phyloP scores from a whole-genome alignment of 2,113 vertebrate species.

The Ctenodactylus gundi region DNA sequence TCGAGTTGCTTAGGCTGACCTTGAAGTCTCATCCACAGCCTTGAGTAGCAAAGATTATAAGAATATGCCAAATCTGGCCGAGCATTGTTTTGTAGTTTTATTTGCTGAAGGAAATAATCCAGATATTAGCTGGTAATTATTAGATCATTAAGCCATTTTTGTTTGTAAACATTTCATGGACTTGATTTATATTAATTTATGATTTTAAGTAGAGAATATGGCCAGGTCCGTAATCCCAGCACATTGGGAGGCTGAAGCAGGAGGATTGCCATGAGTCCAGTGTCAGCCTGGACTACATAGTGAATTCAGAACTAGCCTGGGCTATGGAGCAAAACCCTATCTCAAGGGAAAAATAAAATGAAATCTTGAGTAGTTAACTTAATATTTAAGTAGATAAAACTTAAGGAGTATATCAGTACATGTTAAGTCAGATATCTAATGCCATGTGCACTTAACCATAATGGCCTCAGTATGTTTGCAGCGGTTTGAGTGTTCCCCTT shows the following conservation, averaged over 20 bases:
- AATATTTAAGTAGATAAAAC: neutral
- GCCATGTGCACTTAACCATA: neutral
- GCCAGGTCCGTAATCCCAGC: too few relatives aligned
- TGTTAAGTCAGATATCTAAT: neutral
- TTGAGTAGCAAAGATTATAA: too few relatives aligned
- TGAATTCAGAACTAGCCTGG: too few relatives aligned
- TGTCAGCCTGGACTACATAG: too few relatives aligned
- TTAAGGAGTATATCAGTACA: neutral
- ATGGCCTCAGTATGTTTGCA: neutral
- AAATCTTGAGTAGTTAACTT: neutral
- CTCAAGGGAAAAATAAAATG: too few relatives aligned
- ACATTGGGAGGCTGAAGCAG: too few relatives aligned
- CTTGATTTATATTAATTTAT: neutral
- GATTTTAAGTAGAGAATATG: slow-evolving; percentile 1
- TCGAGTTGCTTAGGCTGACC: neutral
- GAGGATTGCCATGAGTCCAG: too few relatives aligned
- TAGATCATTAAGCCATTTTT: neutral
- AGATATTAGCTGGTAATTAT: neutral
- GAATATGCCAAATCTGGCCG: too few relatives aligned
- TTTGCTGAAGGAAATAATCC: neutral
- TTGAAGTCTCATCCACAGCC: neutral
- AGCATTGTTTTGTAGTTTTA: neutral
- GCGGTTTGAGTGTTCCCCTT: neutral
- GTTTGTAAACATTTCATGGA: slow-evolving; percentile 26
- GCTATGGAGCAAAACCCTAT: too few relatives aligned